phyloP scores from a whole-genome alignment of 2,113 vertebrate species.

The Uria aalge region DNA sequence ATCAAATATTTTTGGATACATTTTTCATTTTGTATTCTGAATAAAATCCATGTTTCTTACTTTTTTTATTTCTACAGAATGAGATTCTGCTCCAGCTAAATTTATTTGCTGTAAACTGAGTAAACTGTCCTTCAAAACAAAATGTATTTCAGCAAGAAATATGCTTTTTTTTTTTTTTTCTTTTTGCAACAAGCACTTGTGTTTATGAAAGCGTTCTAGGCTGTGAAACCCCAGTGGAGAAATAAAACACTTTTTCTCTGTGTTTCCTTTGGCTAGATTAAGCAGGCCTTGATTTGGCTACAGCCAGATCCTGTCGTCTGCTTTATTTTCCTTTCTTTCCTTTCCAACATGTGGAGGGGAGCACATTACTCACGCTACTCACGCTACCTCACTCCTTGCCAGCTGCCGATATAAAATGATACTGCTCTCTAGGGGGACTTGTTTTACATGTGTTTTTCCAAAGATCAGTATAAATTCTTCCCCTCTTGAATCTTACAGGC shows the following conservation, averaged over 20 bases:
- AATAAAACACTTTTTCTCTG: background rate
- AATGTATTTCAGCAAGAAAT: background rate
- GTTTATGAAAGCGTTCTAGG: background rate
- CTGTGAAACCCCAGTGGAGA: background rate
- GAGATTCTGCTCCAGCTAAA: background rate
- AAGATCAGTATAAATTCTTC: background rate
- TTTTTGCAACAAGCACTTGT: background rate
- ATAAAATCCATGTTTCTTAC: background rate
- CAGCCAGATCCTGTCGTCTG: background rate
- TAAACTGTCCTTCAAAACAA: background rate
- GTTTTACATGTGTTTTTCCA: background rate
- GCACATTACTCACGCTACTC: fast-evolving
- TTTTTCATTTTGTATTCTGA: background rate
- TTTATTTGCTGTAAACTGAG: background rate
- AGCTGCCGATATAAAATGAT: background rate
- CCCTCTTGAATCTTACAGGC: background rate
- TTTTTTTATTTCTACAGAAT: background rate
- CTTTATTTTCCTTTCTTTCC: background rate
- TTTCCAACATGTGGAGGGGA: background rate
- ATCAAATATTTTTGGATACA: background rate
- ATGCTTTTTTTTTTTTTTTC: background rate
- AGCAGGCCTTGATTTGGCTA: background rate
- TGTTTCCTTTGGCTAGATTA: background rate
- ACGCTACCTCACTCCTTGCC: background rate
- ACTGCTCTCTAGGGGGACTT: background rate